These are phyloP conservation scores for Epicampocera succincta DNA, from an alignment of 2,888 invertebrate species.

Conservation along the genomic window DNA sequence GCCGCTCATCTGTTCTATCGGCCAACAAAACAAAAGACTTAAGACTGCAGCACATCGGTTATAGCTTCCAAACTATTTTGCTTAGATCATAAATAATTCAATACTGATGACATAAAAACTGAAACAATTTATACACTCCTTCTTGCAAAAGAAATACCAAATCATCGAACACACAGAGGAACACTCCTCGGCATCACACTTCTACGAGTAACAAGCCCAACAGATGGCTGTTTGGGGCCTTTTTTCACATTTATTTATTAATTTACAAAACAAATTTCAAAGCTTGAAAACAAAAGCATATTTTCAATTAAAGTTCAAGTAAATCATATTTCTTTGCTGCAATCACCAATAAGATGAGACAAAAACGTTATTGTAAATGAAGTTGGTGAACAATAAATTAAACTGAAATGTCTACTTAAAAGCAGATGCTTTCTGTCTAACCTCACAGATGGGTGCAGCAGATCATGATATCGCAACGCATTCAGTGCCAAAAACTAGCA, in stretches of 20 bases:
- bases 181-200: slow-evolving; percentile 60
- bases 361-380: slow-evolving; percentile 42
- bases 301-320: slow-evolving; percentile 66
- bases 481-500: slow-evolving; percentile 20
- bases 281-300: slow-evolving; percentile 44
- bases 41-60: background rate
- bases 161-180: slow-evolving; percentile 14
- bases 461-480: slow-evolving; percentile 42
- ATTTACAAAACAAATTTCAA: slow-evolving; percentile 39
- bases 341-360: slow-evolving; percentile 38
- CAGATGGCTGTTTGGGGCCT: slow-evolving; percentile 1
- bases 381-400: slow-evolving; percentile 48
- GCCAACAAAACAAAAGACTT: slow-evolving; percentile 25
- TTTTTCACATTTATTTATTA: slow-evolving; percentile 7
- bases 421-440: slow-evolving; percentile 59
- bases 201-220: background rate
- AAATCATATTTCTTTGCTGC: slow-evolving; percentile 63
- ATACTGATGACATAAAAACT: slow-evolving; percentile 37
- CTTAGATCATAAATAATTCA: background rate
- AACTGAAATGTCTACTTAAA: slow-evolving; percentile 40
- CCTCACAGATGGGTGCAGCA: slow-evolving; percentile 61
- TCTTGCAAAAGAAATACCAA: slow-evolving; percentile 39
- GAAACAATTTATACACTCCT: slow-evolving; percentile 56
- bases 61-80: background rate
- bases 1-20: background rate